phyloP scores from a whole-genome alignment of 2,888 invertebrate genomes.

The Acrocera orbiculus region DNA sequence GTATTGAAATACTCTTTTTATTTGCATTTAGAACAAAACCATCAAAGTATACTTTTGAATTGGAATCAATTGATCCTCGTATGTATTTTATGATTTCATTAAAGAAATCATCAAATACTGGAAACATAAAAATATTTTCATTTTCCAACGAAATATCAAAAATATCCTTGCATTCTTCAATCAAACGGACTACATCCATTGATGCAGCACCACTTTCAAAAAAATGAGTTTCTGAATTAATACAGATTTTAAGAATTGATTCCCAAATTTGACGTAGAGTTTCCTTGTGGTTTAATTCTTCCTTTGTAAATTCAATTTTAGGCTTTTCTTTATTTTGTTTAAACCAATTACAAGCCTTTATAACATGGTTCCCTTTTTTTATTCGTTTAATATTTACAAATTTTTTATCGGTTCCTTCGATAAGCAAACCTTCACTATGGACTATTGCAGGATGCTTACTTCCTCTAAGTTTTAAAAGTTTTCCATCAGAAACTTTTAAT shows the following conservation, averaged over 20 bases:
- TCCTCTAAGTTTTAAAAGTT: slow-evolving; percentile 42
- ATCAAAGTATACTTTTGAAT: slow-evolving; percentile 40
- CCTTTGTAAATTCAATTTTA: slow-evolving; percentile 46
- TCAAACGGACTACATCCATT: slow-evolving; percentile 82
- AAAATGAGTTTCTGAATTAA: slow-evolving; percentile 72
- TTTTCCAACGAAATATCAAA: slow-evolving; percentile 62
- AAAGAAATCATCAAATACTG: slow-evolving; percentile 69
- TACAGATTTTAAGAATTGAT: slow-evolving; percentile 59
- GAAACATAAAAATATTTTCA: slow-evolving; percentile 85
- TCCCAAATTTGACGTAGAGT: slow-evolving; percentile 58
- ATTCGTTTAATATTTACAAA: slow-evolving; percentile 60
- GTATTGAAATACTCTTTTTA: slow-evolving; percentile 68
- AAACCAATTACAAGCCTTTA: slow-evolving; percentile 61
- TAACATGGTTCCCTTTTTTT: slow-evolving; percentile 64
- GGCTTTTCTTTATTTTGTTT: slow-evolving; percentile 34
- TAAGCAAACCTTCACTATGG: slow-evolving; percentile 60
- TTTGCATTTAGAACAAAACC: slow-evolving; percentile 63
- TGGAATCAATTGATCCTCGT: slow-evolving; percentile 43
- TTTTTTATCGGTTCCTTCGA: slow-evolving; percentile 64
- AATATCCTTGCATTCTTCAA: slow-evolving; percentile 81
- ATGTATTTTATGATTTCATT: slow-evolving; percentile 44
- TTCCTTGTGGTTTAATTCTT: slow-evolving; percentile 53
- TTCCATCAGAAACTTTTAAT: slow-evolving; percentile 28
- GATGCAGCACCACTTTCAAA: slow-evolving; percentile 92
- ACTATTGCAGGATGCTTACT: slow-evolving; percentile 44